Percentiles rank a stretch among this genome's conserved stretches.
phyloP scores from a whole-genome alignment of 1,140 invertebrate species.

The Andricus grossulariae region DNA sequence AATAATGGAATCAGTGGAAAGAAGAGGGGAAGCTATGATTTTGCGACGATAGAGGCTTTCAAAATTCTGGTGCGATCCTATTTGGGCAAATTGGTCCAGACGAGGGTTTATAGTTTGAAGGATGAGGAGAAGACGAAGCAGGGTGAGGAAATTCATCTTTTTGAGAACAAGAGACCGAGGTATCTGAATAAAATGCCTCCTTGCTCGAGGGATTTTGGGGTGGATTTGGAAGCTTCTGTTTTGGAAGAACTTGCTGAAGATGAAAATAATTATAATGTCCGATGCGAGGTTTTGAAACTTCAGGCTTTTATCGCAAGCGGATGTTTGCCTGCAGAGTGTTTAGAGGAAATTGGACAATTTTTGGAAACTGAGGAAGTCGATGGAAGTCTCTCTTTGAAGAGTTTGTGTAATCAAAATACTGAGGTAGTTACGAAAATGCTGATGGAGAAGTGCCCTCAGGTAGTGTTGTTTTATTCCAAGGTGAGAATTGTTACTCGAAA shows the following conservation, averaged over 20 bases:
- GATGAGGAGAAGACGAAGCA: constrained; percentile 54
- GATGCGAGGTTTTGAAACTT: constrained; percentile 67
- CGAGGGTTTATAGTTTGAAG: constrained; percentile 60
- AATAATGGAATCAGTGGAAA: constrained; percentile 61
- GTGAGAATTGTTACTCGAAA: constrained; percentile 61
- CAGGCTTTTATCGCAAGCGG: constrained; percentile 71
- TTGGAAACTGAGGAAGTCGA: constrained; percentile 69
- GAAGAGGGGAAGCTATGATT: constrained; percentile 69
- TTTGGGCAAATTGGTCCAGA: constrained; percentile 75
- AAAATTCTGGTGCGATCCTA: constrained; percentile 78
- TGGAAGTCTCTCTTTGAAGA: constrained; percentile 69
- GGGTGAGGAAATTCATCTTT: constrained; percentile 68
- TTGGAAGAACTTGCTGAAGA: constrained; percentile 52
- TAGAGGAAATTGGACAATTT: constrained; percentile 71
- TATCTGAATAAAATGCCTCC: constrained; percentile 77
- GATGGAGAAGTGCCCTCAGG: constrained; percentile 77
- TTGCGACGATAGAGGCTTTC: constrained; percentile 75
- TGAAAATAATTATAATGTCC: constrained; percentile 53
- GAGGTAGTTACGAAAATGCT: constrained; percentile 67
- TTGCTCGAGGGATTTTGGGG: constrained; percentile 63
- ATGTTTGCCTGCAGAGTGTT: constrained; percentile 68
- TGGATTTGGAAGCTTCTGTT: constrained; percentile 55
- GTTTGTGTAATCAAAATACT: constrained; percentile 62
- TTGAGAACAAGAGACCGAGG: constrained; percentile 69
- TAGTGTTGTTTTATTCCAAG: constrained; percentile 78